Evolutionary conservation across 2,888 invertebrate genomes (phyloP), one percentile per base, ranked within the genome.

Genomic region (Drosophila dives): DNA sequence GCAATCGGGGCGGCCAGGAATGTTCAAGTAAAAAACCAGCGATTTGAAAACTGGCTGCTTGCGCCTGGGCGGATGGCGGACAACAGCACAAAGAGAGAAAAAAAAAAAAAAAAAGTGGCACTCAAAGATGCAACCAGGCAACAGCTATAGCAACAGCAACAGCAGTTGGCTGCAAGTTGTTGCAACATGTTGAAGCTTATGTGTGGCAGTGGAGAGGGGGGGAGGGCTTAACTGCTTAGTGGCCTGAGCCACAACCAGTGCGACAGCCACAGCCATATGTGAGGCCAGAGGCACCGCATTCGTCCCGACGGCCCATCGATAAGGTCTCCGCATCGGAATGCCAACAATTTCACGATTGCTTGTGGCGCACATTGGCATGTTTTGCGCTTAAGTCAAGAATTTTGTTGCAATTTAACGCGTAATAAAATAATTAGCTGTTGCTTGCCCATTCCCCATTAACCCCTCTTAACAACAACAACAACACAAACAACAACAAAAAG

Each of bases 381-480:
- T 89, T 81, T 84, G 87, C 80, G 89, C 87, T 84, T 71, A 81
- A 70, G 72, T 70, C 71, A 83, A 86, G 86, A 86, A 86, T 90
- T 86, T 81, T 83, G 86, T 86, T 88, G 90, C 89, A 90, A 90
- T 86, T 90, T 89, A 86, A 86, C 84, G 90, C 89, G 81, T 89
- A 90, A 86, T 86, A 86, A 86, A 86, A 90, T 86, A 89, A 86
- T 86, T 86, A 90, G 90, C 89, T 82, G 74, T 59, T 67, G 77
- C 64, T 60, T 56, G 33, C 50, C 33, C 42, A 64, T 53, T 38
- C 26, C 36, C 49, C 34, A 51, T 36, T 55, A 20, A n/a, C 42
- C 32, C 42, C 26, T 26, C 23, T n/a, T 26, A 26, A 26, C 4
- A 36, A 26, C 3, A 55, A n/a, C 7, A n/a, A 38, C 10, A 26